Conservation (phyloP, 2,797 vertebrate species). For the Intellagama lesueurii region DNA sequence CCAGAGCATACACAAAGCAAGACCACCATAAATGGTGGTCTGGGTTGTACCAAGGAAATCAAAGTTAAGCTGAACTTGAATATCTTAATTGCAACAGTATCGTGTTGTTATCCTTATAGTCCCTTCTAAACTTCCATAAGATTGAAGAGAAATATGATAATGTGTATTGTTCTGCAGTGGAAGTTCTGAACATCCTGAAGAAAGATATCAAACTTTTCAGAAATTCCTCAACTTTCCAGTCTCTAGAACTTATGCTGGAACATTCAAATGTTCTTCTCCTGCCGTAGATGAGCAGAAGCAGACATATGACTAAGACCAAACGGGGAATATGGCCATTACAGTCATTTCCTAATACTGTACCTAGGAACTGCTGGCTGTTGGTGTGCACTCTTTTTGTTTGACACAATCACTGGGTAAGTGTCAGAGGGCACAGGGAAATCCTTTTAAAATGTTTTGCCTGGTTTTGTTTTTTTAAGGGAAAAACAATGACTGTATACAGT, state of each 20-base stretch:
- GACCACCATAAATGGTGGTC: neutral
- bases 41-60: neutral
- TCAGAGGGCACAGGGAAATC: too few relatives aligned
- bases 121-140: neutral
- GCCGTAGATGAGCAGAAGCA: too few relatives aligned
- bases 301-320: too few relatives aligned
- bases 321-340: too few relatives aligned
- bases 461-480: too few relatives aligned
- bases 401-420: too few relatives aligned
- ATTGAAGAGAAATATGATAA: neutral
- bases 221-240: neutral
- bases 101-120: neutral
- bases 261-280: too few relatives aligned
- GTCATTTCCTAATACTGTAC: too few relatives aligned
- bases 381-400: too few relatives aligned
- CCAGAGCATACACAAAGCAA: neutral
- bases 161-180: neutral
- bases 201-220: neutral
- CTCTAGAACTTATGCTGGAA: accelerated
- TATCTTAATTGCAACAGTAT: neutral
- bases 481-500: too few relatives aligned
- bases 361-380: too few relatives aligned
- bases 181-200: neutral
- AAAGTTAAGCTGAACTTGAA: neutral
- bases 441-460: too few relatives aligned